phyloP scores from a whole-genome alignment of 2,797 vertebrate species.

The Leptoclinus maculatus region DNA sequence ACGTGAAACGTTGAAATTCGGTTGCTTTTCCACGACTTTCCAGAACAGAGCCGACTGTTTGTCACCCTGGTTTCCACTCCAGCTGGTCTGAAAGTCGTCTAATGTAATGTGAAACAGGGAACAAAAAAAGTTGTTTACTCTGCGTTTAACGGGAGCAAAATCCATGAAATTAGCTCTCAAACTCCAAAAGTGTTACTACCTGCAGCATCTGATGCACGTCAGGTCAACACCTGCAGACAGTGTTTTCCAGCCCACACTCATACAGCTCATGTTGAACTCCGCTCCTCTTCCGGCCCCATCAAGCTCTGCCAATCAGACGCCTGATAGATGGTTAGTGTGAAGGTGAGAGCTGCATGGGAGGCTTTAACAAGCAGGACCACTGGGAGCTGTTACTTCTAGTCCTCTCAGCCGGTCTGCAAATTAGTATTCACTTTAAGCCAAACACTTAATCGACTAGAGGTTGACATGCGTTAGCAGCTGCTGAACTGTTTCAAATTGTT shows the following conservation, averaged over 20 bases:
- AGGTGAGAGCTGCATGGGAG: background rate
- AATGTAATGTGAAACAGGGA: background rate
- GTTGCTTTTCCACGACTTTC: background rate
- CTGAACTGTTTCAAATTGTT: conserved; percentile 45
- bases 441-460: background rate
- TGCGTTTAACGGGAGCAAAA: background rate
- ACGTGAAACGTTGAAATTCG: background rate
- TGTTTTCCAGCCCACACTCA: background rate
- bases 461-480: conserved; percentile 4
- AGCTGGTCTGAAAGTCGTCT: background rate
- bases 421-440: background rate
- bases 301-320: no score
- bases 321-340: no score
- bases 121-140: background rate
- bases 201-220: background rate
- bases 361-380: background rate
- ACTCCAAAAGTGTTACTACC: background rate
- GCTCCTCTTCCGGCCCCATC: no score
- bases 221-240: background rate
- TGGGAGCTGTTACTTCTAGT: background rate
- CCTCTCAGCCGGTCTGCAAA: background rate
- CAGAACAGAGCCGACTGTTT: background rate
- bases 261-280: no score
- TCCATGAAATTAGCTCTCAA: background rate
- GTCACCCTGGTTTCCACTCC: background rate